Evolutionary conservation across 2,888 invertebrate species (phyloP), one percentile per base, ranked within the genome.

Genomic region (Agrotis clavis): DNA sequence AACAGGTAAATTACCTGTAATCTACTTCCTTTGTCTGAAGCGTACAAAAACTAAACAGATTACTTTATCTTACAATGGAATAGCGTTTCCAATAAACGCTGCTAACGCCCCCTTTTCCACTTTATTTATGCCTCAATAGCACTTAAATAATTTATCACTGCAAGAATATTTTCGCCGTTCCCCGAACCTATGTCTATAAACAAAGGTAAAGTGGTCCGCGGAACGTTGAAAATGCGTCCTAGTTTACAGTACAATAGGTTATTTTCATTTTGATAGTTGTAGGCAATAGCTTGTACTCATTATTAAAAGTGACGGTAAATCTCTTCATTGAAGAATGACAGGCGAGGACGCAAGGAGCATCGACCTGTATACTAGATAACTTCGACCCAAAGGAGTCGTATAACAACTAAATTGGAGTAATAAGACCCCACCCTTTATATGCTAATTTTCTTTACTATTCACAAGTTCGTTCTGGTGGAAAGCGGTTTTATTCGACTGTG

Each of bases 341-440:
- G 60, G 50, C 74, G 63, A 73, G 70, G 71, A 67, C 68, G 67
- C n/a, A 50, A 53, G 70, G 78, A 60, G 67, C 85, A 62, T 64
- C 79, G 81, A 77, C 75, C 86, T 71, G 65, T 57, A 45, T 67
- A 70, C 84, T 71, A 61, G 77, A 74, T 71, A 69, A 85, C 73
- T 71, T 68, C 66, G 61, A 77, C 54, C 45, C 65, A 61, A 67
- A 73, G 72, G 70, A 75, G 68, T 54, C 65, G 64, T 82, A 61
- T 81, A 75, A 75, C 71, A 78, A 62, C 73, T 85, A 74, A 86
- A 85, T 86, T 85, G 81, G 48, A 70, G 82, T 78, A 82, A 71
- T 86, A 86, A 81, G 67, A 86, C 69, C 54, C 53, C 68, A 70
- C 73, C 86, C 85, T 85, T 80, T 82, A 84, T 73, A 84, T 86